Evolutionary conservation across 2,888 invertebrate genomes (phyloP).

Genomic region (Chrysopilus asiliformis): DNA sequence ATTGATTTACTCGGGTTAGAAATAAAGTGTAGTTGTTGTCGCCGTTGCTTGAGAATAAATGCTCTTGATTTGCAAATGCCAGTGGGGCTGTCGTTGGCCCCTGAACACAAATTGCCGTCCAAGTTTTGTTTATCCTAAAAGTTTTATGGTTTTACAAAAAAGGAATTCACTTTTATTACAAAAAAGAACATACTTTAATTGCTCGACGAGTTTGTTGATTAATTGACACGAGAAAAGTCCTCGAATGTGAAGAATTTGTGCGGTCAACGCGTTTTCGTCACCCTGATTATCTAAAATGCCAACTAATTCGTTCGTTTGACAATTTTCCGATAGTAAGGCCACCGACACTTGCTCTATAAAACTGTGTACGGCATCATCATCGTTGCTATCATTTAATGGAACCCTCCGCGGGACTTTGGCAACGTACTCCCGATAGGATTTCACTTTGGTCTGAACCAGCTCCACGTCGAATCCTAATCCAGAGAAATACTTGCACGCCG

Average conservation of each 20-base stretch:
- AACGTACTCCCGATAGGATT: neutral
- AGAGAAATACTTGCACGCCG: conserved; percentile 43
- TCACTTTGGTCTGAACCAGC: conserved; percentile 34
- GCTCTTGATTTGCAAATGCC: conserved; percentile 37
- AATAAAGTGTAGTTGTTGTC: conserved; percentile 39
- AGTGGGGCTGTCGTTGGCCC: conserved; percentile 43
- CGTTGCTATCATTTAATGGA: too few species aligned
- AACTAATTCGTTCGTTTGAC: too few species aligned
- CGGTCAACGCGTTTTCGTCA: conserved; percentile 19
- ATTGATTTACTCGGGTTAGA: conserved; percentile 24
- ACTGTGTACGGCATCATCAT: too few species aligned
- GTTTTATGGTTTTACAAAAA: too few species aligned
- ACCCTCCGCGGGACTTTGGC: conserved; percentile 2
- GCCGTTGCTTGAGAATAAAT: conserved; percentile 37
- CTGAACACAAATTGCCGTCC: conserved; percentile 41
- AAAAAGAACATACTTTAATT: too few species aligned
- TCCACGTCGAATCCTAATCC: conserved; percentile 35
- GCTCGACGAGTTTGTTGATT: too few species aligned
- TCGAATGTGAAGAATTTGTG: conserved; percentile 24
- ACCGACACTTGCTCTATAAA: too few species aligned
- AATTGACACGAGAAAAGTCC: too few species aligned
- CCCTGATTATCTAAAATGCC: conserved; percentile 22
- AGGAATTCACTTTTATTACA: too few species aligned
- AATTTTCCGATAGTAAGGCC: too few species aligned
- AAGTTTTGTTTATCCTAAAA: conserved; percentile 22